A percentile compares a stretch with the other conserved stretches of the same genome.
phyloP scores from a whole-genome alignment of 2,888 invertebrate genomes.

The Calameuta pallipes region DNA sequence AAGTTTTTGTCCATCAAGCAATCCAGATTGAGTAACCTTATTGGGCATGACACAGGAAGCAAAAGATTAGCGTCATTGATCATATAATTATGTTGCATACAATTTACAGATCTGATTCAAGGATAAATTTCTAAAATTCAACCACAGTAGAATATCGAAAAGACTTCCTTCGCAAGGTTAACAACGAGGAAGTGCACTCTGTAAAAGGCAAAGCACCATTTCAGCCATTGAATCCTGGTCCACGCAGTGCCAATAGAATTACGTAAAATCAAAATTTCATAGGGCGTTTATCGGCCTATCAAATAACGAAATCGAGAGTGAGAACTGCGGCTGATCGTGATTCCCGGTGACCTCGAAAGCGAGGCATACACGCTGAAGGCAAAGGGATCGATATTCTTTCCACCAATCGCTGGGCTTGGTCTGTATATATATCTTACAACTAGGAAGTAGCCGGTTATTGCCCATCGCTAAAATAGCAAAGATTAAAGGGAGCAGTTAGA shows the following conservation, averaged over 20 bases:
- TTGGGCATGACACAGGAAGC: too few species aligned
- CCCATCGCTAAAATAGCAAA: conserved; percentile 4
- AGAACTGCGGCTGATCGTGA: conserved; percentile 33
- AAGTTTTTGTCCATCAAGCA: too few species aligned
- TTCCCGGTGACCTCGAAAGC: conserved; percentile 56
- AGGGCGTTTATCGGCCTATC: background rate
- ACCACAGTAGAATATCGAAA: background rate
- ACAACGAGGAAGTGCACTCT: background rate
- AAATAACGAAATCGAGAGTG: conserved; percentile 45
- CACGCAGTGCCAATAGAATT: background rate
- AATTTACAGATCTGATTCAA: background rate
- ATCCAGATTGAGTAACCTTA: too few species aligned
- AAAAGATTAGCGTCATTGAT: too few species aligned
- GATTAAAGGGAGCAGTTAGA: background rate
- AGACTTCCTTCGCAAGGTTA: background rate
- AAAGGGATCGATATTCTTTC: conserved; percentile 49
- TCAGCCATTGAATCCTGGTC: background rate
- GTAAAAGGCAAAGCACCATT: background rate
- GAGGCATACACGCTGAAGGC: conserved; percentile 28
- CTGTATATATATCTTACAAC: background rate
- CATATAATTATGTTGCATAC: background rate
- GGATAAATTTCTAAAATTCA: background rate
- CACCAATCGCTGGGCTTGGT: conserved; percentile 3
- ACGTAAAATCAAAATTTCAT: background rate
- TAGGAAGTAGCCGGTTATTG: background rate